These are phyloP conservation scores for Antidorcas marsupialis DNA, from an alignment of 2,113 vertebrate species.

Conservation along the genomic window DNA sequence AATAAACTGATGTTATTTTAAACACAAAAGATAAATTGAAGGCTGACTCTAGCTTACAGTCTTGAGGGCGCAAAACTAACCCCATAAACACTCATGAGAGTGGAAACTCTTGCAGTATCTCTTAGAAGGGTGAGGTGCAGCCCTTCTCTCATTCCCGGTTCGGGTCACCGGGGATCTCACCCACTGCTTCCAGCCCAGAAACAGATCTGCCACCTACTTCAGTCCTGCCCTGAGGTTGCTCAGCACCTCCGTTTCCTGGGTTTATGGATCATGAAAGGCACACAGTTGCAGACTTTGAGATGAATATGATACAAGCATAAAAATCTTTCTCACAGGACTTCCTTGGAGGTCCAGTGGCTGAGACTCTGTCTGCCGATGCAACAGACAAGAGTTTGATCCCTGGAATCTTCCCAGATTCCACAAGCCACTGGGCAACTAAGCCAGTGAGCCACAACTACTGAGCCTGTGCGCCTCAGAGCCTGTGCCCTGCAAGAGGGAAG, in stretches of 20 bases:
- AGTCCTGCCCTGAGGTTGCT: neutral
- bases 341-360: neutral
- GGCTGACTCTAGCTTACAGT: neutral
- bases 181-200: neutral
- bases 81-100: neutral
- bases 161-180: neutral
- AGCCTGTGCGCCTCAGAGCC: neutral
- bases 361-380: neutral
- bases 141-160: neutral
- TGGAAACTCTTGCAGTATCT: neutral
- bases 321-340: neutral
- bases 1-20: neutral
- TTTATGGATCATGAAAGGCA: neutral
- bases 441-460: neutral
- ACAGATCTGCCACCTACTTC: too few relatives aligned
- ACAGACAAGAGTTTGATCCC: neutral
- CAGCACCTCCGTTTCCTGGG: neutral
- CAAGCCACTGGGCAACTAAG: neutral
- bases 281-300: neutral
- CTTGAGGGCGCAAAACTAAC: neutral
- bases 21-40: neutral
- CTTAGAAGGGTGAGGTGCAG: neutral
- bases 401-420: neutral
- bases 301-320: neutral
- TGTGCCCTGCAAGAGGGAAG: neutral